Base-by-base conservation (phyloP, 2,888 invertebrate genomes). In the Yponomeuta cagnagella region DNA sequence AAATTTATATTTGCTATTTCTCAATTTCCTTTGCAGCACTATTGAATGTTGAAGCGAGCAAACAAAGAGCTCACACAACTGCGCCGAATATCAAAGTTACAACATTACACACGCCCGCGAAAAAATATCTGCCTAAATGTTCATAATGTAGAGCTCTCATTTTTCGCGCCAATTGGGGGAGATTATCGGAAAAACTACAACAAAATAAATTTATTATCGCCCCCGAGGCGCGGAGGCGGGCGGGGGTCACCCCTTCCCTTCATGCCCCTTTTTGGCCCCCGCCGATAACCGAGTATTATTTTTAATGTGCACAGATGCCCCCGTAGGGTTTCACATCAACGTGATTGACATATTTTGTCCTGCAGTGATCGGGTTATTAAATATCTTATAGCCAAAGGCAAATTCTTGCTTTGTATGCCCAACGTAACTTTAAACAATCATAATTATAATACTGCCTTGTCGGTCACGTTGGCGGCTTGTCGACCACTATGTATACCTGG, bases 111-210 rank as follows among this genome's bases (percentile, higher is more conserved):
- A 8, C 43, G 12, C 5, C 15, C 15, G 15, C 52, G 12, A 58
- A 58, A 58, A 58, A 58, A 15, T 58, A 58, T 58, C 52, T 58
- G 52, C 52, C 52, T 58, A 58, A 58, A 58, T 58, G 12, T 15
- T 58, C 52, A 58, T 58, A 87, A 87, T 84, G 88, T 87, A 86
- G 87, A 89, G 86, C 86, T 86, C 84, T 83, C 85, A 89, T 91
- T 91, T 91, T 90, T 91, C 89, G 15, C 86, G 87, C 91, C 91
- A 91, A 91, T 91, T 58, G 52, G 81, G 89, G 76, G 84, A 80
- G 84, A 91, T 90, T 90, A 91, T 90, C 83, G 90, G 86, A 91
- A 90, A 91, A 90, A 91, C 90, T 91, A 90, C 84, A 77, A 80
- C 86, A 89, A 89, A 72, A 90, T 90, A 88, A 90, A 90, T 89